These are phyloP conservation scores for Microcebus jonahi DNA, from an alignment of 2,113 vertebrate species.

Conservation along the genomic window DNA sequence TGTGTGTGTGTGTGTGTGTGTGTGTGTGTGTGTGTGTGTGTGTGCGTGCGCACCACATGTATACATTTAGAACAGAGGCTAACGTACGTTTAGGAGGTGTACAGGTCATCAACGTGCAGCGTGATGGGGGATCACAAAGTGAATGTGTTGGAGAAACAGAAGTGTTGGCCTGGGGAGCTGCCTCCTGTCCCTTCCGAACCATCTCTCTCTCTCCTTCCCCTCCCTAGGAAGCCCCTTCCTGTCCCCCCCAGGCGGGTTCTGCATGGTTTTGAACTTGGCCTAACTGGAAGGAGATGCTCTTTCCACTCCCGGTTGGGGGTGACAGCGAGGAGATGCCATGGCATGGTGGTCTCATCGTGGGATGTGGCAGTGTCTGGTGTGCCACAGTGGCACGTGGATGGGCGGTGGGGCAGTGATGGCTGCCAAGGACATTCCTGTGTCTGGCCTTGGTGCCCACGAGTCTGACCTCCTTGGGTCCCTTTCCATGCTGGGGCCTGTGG, in stretches of 20 bases:
- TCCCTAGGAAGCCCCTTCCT: neutral
- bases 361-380: neutral
- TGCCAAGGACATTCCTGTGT: neutral
- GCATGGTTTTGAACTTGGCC: neutral
- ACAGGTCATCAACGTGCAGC: neutral
- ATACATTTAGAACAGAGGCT: neutral
- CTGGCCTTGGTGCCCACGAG: neutral
- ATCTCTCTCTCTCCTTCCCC: neutral
- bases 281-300: neutral
- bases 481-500: neutral
- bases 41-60: neutral
- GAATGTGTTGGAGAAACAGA: fast-evolving
- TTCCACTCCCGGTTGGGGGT: neutral
- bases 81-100: neutral
- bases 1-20: too few species aligned
- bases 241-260: neutral
- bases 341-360: neutral
- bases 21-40: too few species aligned
- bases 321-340: neutral
- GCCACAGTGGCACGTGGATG: fast-evolving
- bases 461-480: neutral
- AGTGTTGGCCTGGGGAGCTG: neutral
- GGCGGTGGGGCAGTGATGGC: fast-evolving
- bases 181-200: neutral
- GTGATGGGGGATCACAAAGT: too few species aligned